These are phyloP conservation scores for Herpetotheres cachinnans DNA, from an alignment of 2,113 vertebrate species.

Conservation along the genomic window DNA sequence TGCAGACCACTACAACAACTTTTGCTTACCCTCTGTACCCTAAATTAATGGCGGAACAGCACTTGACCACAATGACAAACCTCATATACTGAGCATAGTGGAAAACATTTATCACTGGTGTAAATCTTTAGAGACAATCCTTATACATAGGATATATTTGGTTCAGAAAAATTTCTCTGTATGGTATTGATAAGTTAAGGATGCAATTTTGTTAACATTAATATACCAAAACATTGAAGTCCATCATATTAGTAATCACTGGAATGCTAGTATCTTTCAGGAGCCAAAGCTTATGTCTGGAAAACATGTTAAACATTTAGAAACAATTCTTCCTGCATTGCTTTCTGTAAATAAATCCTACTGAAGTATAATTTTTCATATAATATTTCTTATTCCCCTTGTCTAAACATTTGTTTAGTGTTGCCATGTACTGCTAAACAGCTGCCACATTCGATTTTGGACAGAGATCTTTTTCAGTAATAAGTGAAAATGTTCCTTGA, in stretches of 20 bases:
- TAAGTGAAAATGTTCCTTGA: background rate
- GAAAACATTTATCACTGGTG: background rate
- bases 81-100: background rate
- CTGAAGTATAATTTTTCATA: background rate
- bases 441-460: background rate
- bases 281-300: background rate
- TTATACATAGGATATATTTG: background rate
- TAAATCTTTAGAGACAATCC: background rate
- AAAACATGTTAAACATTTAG: background rate
- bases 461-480: background rate
- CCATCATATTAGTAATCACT: background rate
- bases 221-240: background rate
- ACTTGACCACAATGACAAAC: background rate
- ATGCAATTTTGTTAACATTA: background rate
- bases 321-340: background rate
- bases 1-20: background rate
- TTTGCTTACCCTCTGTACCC: background rate
- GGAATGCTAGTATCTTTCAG: background rate
- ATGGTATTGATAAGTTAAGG: background rate
- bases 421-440: background rate
- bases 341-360: background rate
- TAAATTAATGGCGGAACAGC: background rate
- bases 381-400: background rate
- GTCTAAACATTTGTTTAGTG: constrained; percentile 14
- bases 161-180: background rate